phyloP scores from a whole-genome alignment of 2,797 vertebrate genomes.

The Oreortyx pictus region DNA sequence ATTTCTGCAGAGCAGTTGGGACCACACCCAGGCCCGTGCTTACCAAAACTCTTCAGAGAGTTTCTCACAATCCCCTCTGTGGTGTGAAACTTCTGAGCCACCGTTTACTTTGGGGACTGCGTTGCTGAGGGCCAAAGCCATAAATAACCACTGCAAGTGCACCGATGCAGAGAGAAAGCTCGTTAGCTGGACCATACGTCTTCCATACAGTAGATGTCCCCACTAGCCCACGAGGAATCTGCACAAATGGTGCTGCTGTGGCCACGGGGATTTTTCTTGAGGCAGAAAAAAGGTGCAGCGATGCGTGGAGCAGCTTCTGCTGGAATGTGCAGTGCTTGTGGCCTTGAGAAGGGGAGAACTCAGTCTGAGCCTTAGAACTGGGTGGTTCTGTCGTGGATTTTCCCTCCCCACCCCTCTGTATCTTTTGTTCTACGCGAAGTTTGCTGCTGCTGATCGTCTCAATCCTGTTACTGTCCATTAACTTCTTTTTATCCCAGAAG shows the following conservation, averaged over 20 bases:
- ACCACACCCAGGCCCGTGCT: too few relatives aligned
- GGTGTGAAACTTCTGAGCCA: not conserved
- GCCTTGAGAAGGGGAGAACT: not conserved
- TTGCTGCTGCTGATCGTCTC: too few relatives aligned
- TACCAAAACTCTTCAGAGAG: not conserved
- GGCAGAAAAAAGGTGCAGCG: not conserved
- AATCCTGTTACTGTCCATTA: too few relatives aligned
- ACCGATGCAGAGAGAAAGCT: not conserved
- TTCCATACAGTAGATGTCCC: not conserved
- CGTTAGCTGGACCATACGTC: rapidly evolving
- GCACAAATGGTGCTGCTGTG: not conserved
- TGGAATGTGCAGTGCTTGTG: rapidly evolving
- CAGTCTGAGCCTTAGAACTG: not conserved
- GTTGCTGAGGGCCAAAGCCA: not conserved
- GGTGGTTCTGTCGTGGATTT: too few relatives aligned
- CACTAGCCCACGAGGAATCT: rapidly evolving
- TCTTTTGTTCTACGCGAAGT: too few relatives aligned
- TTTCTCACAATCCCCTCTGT: not conserved
- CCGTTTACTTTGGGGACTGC: not conserved
- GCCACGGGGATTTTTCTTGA: not conserved
- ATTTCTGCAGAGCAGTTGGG: too few relatives aligned
- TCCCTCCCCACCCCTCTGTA: too few relatives aligned
- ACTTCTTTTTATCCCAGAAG: too few relatives aligned
- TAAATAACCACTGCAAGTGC: not conserved
- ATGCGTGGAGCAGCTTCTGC: not conserved